Evolutionary conservation across 2,113 vertebrate species (phyloP).

Genomic region (Calyptomena viridis): DNA sequence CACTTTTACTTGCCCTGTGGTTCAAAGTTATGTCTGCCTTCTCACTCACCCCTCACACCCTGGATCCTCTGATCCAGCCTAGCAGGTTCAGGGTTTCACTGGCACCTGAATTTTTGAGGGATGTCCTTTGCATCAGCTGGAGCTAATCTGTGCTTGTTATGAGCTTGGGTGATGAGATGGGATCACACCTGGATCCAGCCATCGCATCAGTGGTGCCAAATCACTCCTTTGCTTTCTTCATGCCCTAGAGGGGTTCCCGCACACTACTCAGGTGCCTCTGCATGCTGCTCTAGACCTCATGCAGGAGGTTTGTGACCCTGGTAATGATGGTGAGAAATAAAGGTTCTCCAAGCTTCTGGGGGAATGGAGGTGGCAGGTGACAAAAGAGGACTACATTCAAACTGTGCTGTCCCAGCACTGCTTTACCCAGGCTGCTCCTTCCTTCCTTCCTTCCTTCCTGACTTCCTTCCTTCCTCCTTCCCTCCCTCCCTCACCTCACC

Average conservation of each 20-base stretch:
- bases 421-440: background rate
- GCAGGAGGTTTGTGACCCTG: background rate
- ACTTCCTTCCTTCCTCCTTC: background rate
- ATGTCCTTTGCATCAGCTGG: background rate
- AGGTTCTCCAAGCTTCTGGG: background rate
- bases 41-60: fast-evolving
- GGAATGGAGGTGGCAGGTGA: background rate
- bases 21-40: background rate
- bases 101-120: background rate
- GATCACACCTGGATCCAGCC: background rate
- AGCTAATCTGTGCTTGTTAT: background rate
- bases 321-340: background rate
- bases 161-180: background rate
- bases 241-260: background rate
- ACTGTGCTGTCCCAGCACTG: background rate
- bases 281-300: background rate
- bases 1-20: background rate
- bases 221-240: background rate
- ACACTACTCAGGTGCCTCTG: fast-evolving
- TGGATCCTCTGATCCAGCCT: background rate
- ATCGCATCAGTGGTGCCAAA: fast-evolving
- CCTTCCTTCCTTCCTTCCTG: background rate
- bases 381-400: background rate
- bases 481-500: background rate
- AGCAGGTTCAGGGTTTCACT: background rate